Percentiles rank a stretch among this genome's conserved stretches.
phyloP scores from a whole-genome alignment of 1,140 invertebrate species.

The Arion vulgaris region DNA sequence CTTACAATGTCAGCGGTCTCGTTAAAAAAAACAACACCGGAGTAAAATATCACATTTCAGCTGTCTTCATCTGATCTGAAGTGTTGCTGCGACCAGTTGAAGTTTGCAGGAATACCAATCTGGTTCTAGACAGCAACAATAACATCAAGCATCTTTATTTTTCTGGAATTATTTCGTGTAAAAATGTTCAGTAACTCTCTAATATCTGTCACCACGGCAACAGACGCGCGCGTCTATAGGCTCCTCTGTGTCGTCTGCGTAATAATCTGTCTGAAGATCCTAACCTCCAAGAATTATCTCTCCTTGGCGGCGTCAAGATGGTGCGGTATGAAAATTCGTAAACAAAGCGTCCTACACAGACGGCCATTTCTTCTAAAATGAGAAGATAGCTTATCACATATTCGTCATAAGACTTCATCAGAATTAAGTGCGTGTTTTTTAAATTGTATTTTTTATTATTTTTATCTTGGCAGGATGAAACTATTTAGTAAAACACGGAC shows the following conservation, averaged over 20 bases:
- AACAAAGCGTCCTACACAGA: background rate
- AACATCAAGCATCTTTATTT: background rate
- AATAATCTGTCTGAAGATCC: conserved; percentile 3
- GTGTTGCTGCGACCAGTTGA: too few species aligned
- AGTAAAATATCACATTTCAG: too few species aligned
- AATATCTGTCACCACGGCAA: background rate
- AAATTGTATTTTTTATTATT: too few species aligned
- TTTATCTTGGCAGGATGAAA: background rate
- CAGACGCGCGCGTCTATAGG: background rate
- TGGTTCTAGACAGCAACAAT: too few species aligned
- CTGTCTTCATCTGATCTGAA: too few species aligned
- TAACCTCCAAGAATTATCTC: conserved; percentile 3
- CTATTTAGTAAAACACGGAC: background rate
- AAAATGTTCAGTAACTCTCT: too few species aligned
- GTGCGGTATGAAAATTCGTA: background rate
- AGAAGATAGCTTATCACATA: background rate
- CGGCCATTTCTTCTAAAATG: background rate
- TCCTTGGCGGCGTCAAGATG: background rate
- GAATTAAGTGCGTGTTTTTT: conserved; percentile 12
- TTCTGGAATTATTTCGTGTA: too few species aligned
- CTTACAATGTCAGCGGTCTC: too few species aligned
- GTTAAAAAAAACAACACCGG: too few species aligned
- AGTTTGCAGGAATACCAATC: too few species aligned
- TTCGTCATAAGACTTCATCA: background rate
- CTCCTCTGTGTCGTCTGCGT: background rate